phyloP scores from a whole-genome alignment of 2,113 vertebrate species.

The Genyomyrus donnyi region DNA sequence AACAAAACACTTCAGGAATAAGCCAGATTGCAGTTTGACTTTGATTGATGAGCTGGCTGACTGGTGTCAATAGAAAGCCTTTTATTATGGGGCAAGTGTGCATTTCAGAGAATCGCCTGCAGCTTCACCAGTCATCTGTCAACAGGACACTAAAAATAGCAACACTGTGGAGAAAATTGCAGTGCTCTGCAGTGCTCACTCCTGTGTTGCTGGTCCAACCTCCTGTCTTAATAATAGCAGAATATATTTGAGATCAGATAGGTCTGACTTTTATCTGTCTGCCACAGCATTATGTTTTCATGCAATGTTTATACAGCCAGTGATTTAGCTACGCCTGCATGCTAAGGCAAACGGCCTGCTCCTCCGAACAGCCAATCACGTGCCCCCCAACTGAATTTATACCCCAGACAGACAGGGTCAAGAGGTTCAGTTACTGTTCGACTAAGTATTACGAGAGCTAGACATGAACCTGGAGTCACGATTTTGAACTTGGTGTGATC shows the following conservation, averaged over 20 bases:
- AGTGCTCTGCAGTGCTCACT: not conserved
- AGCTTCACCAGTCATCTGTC: not conserved
- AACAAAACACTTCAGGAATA: not conserved
- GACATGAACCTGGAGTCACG: not conserved
- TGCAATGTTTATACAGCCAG: not conserved
- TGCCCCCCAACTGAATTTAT: not conserved
- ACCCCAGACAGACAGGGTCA: not conserved
- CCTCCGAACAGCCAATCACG: not conserved
- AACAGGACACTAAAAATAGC: not conserved
- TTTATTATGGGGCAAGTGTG: not conserved
- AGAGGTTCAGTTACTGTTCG: not conserved
- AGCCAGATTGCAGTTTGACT: not conserved
- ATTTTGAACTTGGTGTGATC: not conserved
- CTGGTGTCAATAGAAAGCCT: not conserved
- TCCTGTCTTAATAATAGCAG: not conserved
- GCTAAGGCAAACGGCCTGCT: not conserved
- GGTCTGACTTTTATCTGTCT: not conserved
- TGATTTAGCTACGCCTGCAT: not conserved
- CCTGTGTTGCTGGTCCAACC: conserved; percentile 8
- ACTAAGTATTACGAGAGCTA: not conserved
- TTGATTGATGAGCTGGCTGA: not conserved
- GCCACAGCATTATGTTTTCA: not conserved
- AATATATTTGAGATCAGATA: conserved; percentile 2
- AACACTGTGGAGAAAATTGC: not conserved
- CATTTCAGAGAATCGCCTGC: not conserved